Conservation (phyloP, 2,888 invertebrate species). For the Chydorus sphaericus region DNA sequence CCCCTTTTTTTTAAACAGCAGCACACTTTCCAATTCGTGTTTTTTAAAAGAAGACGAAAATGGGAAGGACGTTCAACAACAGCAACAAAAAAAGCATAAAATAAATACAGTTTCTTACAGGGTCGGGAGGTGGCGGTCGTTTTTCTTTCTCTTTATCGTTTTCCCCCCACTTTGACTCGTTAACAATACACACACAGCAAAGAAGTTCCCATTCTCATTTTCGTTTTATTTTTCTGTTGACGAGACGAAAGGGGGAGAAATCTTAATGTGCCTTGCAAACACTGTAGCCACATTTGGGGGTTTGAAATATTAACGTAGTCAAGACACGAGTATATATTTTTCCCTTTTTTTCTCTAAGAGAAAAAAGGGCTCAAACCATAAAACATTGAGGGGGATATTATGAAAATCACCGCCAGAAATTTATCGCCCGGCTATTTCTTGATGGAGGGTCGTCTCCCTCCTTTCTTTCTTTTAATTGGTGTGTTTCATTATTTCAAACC, state of each 20-base stretch:
- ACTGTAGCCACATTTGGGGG: neutral
- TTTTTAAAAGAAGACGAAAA: too few species aligned
- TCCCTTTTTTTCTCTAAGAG: neutral
- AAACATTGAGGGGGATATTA: constrained; percentile 4
- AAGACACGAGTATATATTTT: neutral
- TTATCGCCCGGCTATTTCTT: neutral
- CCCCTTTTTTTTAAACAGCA: too few species aligned
- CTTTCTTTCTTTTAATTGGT: constrained; percentile 3
- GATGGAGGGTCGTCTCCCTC: neutral
- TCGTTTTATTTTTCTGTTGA: neutral
- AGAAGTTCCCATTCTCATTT: neutral
- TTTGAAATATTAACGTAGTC: too few species aligned
- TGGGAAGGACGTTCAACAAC: too few species aligned
- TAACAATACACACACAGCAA: neutral
- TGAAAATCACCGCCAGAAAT: constrained; percentile 4
- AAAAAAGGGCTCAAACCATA: neutral
- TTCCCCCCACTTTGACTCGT: neutral
- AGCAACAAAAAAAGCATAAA: too few species aligned
- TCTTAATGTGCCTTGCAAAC: constrained; percentile 1
- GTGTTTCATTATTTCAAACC: neutral
- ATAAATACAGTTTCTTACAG: too few species aligned
- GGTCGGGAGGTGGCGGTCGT: neutral
- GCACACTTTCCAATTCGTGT: too few species aligned
- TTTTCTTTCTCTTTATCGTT: neutral
- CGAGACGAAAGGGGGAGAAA: neutral